phyloP scores from a whole-genome alignment of 2,888 invertebrate genomes.

The Dolichopus griseipennis region DNA sequence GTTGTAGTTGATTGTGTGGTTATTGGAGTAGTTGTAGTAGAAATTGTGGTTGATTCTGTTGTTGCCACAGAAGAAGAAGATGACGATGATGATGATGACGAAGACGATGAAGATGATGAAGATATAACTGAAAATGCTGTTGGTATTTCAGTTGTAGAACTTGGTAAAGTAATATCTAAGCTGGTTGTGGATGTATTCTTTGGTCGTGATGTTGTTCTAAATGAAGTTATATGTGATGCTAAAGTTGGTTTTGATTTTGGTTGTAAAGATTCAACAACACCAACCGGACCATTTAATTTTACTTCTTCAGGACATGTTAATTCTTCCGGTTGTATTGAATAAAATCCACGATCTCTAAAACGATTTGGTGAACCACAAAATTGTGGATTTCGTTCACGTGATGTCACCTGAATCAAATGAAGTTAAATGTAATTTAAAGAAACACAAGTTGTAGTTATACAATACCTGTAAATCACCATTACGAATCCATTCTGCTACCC shows the following conservation, averaged over 20 bases:
- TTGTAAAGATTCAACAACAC: constrained; percentile 40
- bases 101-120: constrained; percentile 32
- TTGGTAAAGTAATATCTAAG: constrained; percentile 30
- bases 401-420: constrained; percentile 52
- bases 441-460: not conserved
- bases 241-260: constrained; percentile 39
- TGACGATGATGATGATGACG: constrained; percentile 28
- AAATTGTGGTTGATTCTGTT: constrained; percentile 28
- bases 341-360: constrained; percentile 74
- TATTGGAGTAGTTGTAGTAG: constrained; percentile 26
- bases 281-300: constrained; percentile 43
- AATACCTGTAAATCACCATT: constrained; percentile 71
- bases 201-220: constrained; percentile 27
- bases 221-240: constrained; percentile 31
- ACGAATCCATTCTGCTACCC: constrained; percentile 87
- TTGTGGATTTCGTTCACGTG: constrained; percentile 83
- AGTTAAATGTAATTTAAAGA: not conserved
- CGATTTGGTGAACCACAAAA: constrained; percentile 79
- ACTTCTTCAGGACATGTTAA: constrained; percentile 51
- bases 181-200: constrained; percentile 18
- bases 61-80: constrained; percentile 24
- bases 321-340: constrained; percentile 75
- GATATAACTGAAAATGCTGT: constrained; percentile 13
- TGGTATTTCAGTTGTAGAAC: constrained; percentile 27
- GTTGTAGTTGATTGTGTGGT: not conserved